Conservation (phyloP, 2,113 vertebrate species). For the Pelmatolapia mariae region DNA sequence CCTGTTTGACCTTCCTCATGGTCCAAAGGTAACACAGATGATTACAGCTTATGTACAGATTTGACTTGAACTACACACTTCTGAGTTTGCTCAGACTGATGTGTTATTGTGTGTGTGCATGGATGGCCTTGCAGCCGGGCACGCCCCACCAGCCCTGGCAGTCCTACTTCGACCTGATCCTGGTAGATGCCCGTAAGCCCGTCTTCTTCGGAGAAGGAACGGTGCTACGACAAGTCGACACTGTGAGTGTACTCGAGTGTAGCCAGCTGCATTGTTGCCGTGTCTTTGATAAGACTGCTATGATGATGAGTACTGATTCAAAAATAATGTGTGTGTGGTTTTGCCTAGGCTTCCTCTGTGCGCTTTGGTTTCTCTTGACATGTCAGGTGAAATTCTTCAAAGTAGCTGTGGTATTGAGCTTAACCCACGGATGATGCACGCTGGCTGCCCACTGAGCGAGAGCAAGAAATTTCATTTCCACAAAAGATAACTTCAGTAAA, state of each 20-base stretch:
- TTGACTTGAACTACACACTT: neutral
- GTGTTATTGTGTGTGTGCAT: neutral
- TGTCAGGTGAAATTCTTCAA: neutral
- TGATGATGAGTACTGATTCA: fast-evolving
- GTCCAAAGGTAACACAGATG: conserved; percentile 81
- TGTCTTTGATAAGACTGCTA: neutral
- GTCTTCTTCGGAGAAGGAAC: conserved; percentile 96
- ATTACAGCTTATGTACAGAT: fast-evolving
- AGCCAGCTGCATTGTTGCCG: neutral
- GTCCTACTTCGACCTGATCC: conserved; percentile 96
- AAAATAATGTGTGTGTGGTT: neutral
- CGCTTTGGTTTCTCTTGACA: neutral
- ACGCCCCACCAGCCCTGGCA: conserved; percentile 88
- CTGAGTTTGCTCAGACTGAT: neutral
- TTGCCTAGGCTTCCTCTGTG: neutral
- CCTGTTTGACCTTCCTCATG: conserved; percentile 94
- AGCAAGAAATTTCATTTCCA: neutral
- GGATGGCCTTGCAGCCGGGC: conserved; percentile 53
- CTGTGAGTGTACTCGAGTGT: conserved; percentile 61
- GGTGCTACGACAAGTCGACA: conserved; percentile 92
- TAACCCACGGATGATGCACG: fast-evolving
- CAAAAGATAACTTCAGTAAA: neutral
- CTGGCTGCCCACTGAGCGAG: neutral
- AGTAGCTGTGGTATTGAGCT: neutral
- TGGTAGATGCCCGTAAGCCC: conserved; percentile 95